Evolutionary conservation across 2,888 invertebrate genomes (phyloP), one percentile per base, ranked within the genome.

Genomic region (Nymphalis polychloros): DNA sequence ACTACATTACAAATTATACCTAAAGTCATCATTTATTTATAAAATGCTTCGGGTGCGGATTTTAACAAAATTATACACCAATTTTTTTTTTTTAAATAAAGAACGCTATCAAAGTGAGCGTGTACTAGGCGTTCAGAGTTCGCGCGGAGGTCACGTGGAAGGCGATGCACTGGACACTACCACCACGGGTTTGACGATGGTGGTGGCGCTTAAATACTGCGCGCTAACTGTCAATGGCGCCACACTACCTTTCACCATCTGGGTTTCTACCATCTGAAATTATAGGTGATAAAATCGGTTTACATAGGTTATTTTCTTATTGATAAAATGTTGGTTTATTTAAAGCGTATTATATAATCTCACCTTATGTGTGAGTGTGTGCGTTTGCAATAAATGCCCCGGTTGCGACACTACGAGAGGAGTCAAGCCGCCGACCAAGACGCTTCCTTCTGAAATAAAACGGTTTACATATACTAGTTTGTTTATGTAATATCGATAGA

Each of bases 331-430:
- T 10, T n/a, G 35, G 19, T 59, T 46, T 41, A 2, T 41, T 59
- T 6, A 5, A 35, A 35, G 19, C 2, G n/a, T 20, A 8, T 31
- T 31, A 41, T 62, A 13, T 8, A 5, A 13, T 17, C 20, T 35
- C 85, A 95, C 95, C 93, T 96, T 95, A 77, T 95, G 95, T 76
- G 95, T 93, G 60, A 95, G 93, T 49, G 94, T 91, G 78, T 94
- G 93, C 73, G 90, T 84, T 53, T 90, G 90, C 73, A 96, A 92
- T 76, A 96, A 93, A 80, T 95, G 96, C 73, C 95, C 93, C 23
- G 94, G 93, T 81, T 94, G 95, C 23, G 95, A 95, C 71, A 95
- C 95, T 50, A 96, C 95, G 74, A 96, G 86, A 5, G 95, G 95
- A n/a, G 94, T 92, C 72, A 96, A 85, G 5, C 94, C 94, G 70